Evolutionary conservation across 2,797 vertebrate genomes (phyloP), one percentile per base, ranked within the genome.

Genomic region (Sparus aurata): DNA sequence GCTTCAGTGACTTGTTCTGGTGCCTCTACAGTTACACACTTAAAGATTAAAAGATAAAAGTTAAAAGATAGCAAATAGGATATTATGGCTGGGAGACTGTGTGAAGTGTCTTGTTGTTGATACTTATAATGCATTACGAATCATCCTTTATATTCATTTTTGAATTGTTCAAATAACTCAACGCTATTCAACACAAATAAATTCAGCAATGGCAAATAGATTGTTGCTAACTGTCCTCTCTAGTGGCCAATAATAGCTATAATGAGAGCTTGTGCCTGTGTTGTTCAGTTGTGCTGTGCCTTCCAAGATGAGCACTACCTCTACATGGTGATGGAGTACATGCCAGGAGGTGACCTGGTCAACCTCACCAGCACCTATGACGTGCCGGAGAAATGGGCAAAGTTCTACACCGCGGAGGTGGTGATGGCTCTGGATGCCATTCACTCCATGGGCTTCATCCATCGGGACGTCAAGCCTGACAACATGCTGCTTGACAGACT

Each of bases 251-350:
- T 11, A 30, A 10, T 8, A 12, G 12, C 50, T 17, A 10, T 38
- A 16, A 80, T 38, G 7, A 50, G 22, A 34, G 18, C 25, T 30
- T 53, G 5, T 79, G 17, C 55, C 45, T 74, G 50, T 58, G 18
- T 72, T 59, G 16, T 67, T 13, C 86, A 99, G 98, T 95, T 99
- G 88, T 98, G 96, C 95, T 98, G 97, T 95, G 98, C 98, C 93
- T 99, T 99, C 95, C 98, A 99, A 96, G 98, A 99, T 87, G 97
- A 99, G 84, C 96, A 97, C 79, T 97, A 96, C 91, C 96, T 99
- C 71, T 99, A 97, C 93, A 99, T 99, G 98, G 98, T 99, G 85
- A 99, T 99, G 98, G 98, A 99, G 85, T 99, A 99, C 92, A 99
- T 99, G 98, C 98, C 98, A 12, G 98, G 98, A 15, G 98, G 98